These are phyloP conservation scores for Sardina pilchardus DNA, from an alignment of 2,113 vertebrate species.

Conservation along the genomic window DNA sequence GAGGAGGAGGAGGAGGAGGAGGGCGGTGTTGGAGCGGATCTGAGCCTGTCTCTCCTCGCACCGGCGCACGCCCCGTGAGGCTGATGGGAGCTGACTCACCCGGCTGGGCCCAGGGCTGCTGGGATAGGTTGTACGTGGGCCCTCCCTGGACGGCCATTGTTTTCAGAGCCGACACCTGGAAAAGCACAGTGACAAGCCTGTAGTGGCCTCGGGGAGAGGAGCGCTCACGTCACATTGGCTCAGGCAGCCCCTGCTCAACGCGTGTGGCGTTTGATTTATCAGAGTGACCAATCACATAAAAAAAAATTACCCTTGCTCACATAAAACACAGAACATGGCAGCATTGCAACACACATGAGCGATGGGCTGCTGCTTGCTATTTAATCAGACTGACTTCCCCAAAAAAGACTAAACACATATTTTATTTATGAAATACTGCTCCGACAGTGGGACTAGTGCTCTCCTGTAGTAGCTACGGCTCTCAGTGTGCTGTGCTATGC, in stretches of 20 bases:
- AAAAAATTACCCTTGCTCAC: background rate
- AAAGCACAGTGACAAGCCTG: conserved; percentile 46
- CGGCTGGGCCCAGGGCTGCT: conserved; percentile 97
- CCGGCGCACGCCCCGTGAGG: conserved; percentile 45
- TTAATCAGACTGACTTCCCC: background rate
- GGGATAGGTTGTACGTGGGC: conserved; percentile 87
- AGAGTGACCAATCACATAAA: background rate
- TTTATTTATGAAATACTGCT: background rate
- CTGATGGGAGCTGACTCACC: conserved; percentile 71
- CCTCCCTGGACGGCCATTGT: conserved; percentile 92
- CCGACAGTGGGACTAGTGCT: background rate
- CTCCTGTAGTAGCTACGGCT: background rate
- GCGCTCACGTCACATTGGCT: background rate
- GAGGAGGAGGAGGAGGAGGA: too few relatives aligned
- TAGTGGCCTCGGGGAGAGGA: conserved; percentile 20
- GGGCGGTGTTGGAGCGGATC: background rate
- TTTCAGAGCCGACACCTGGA: conserved; percentile 88
- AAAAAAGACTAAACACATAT: background rate
- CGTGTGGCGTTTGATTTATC: background rate
- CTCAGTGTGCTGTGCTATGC: background rate
- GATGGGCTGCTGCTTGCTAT: background rate
- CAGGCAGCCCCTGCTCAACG: background rate
- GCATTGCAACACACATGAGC: background rate
- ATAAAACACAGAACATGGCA: background rate
- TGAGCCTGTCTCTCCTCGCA: conserved; percentile 13